Percentiles rank a stretch among this genome's conserved stretches.
Conservation (phyloP, 2,113 vertebrate genomes). For the Mormoops blainvillei region DNA sequence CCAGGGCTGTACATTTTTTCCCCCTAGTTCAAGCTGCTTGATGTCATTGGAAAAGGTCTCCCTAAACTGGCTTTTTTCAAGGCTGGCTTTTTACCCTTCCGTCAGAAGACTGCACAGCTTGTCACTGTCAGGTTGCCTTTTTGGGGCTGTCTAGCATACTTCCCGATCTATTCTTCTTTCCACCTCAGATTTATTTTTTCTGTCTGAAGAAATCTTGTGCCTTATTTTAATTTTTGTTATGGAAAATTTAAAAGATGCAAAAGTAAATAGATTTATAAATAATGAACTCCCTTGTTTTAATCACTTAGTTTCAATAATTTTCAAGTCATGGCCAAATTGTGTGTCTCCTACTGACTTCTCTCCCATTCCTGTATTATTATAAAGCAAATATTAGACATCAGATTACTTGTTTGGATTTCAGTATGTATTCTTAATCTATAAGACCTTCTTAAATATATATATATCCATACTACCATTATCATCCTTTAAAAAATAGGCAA, state of each 20-base stretch:
- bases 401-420: neutral
- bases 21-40: neutral
- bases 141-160: neutral
- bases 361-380: neutral
- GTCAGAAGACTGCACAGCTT: neutral
- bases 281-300: neutral
- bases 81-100: neutral
- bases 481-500: neutral
- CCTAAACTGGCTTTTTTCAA: neutral
- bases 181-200: neutral
- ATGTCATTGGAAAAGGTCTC: neutral
- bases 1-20: too few species aligned
- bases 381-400: neutral
- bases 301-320: neutral
- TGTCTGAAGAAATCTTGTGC: neutral
- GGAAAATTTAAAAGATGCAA: neutral
- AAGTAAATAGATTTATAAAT: neutral
- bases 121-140: neutral
- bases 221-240: neutral
- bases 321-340: neutral
- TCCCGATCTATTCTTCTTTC: neutral
- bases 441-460: neutral
- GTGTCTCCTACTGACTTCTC: neutral
- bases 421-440: neutral
- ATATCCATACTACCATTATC: neutral